These are phyloP conservation scores for Rapana venosa DNA, from an alignment of 2,888 invertebrate species.

Conservation along the genomic window DNA sequence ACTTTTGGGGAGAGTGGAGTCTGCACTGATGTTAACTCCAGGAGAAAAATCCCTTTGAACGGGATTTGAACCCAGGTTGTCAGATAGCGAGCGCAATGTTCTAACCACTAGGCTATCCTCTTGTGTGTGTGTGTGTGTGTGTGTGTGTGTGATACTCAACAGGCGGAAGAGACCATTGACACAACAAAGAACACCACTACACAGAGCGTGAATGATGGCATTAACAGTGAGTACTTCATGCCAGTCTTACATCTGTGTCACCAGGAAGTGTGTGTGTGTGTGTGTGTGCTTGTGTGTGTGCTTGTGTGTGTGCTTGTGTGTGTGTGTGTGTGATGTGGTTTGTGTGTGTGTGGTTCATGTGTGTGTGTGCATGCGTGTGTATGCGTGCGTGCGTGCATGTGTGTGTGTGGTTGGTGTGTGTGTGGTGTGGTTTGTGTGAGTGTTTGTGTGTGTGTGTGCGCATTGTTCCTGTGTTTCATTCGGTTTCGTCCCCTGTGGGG, in stretches of 20 bases:
- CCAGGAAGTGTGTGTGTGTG: not conserved
- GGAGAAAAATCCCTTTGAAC: too few species aligned
- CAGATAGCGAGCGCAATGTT: too few species aligned
- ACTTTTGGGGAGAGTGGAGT: too few species aligned
- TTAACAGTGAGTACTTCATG: slow-evolving; percentile 52
- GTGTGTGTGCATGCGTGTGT: not conserved
- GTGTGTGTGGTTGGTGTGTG: not conserved
- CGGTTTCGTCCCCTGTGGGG: too few species aligned
- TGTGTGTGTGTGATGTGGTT: not conserved
- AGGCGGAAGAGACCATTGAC: slow-evolving; percentile 57
- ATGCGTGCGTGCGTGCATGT: not conserved
- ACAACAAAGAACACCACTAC: slow-evolving; percentile 50
- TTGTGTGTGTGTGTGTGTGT: not conserved
- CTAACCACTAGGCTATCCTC: too few species aligned
- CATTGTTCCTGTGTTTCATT: not conserved
- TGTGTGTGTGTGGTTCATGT: not conserved
- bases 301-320: not conserved
- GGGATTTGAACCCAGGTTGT: too few species aligned
- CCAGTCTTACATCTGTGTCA: too few species aligned
- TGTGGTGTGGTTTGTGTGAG: not conserved
- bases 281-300: not conserved
- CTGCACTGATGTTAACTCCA: too few species aligned
- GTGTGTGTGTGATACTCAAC: slow-evolving; percentile 15
- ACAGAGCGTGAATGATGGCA: slow-evolving; percentile 44
- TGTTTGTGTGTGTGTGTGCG: not conserved